Evolutionary conservation across 2,888 invertebrate genomes (phyloP).

Genomic region (Hoplodrina blanda): DNA sequence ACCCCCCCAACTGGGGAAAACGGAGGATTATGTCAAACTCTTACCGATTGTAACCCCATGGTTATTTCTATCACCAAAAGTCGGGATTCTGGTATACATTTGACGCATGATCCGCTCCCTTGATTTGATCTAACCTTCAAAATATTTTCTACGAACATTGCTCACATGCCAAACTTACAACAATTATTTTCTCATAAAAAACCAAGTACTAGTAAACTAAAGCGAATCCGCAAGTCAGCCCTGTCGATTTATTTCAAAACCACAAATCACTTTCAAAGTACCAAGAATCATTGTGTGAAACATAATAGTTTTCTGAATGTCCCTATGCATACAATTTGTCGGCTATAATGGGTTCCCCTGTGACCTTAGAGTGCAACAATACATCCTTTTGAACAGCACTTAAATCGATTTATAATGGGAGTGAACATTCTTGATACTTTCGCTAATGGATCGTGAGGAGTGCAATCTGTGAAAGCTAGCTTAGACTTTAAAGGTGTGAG

Average conservation of each 20-base stretch:
- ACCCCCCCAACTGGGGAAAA: too few species aligned
- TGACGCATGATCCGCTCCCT: too few species aligned
- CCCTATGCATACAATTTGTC: slow-evolving; percentile 74
- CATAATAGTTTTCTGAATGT: slow-evolving; percentile 75
- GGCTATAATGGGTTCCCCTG: slow-evolving; percentile 73
- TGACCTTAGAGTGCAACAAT: slow-evolving; percentile 83
- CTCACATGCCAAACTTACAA: not conserved
- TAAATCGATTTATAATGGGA: slow-evolving; percentile 73
- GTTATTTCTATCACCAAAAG: too few species aligned
- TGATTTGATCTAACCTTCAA: not conserved
- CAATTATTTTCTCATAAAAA: slow-evolving; percentile 6
- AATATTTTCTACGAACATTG: slow-evolving; percentile 7
- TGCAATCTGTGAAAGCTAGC: slow-evolving; percentile 26
- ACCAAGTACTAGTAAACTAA: slow-evolving; percentile 20
- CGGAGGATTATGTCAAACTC: too few species aligned
- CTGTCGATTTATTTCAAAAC: slow-evolving; percentile 54
- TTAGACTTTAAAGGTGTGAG: not conserved
- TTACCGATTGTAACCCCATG: too few species aligned
- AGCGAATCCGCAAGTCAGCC: slow-evolving; percentile 63
- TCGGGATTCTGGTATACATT: too few species aligned
- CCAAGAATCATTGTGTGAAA: slow-evolving; percentile 58
- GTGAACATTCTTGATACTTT: slow-evolving; percentile 72
- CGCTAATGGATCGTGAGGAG: slow-evolving; percentile 31
- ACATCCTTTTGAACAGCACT: slow-evolving; percentile 79
- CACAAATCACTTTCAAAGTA: slow-evolving; percentile 53